Conservation (phyloP, 2,888 invertebrate genomes). For the Meta bourneti region DNA sequence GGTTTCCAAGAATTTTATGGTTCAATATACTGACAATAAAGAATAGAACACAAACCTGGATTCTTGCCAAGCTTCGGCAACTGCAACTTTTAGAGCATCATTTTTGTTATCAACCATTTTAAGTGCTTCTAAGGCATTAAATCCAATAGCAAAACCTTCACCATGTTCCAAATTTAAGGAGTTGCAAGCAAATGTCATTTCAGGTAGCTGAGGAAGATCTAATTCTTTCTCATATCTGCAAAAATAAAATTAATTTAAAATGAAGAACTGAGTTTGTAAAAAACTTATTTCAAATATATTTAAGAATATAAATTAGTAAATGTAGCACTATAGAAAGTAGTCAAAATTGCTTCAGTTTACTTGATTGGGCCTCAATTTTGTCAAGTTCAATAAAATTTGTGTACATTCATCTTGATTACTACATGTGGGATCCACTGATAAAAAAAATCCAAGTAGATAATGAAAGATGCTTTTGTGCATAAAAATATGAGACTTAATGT, state of each 20-base stretch:
- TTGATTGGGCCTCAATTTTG: too few relatives aligned
- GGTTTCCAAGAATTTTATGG: too few relatives aligned
- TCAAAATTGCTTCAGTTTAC: too few relatives aligned
- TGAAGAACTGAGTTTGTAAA: background rate
- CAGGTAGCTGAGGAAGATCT: conserved; percentile 94
- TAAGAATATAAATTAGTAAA: background rate
- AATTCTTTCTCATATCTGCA: conserved; percentile 87
- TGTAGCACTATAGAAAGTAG: background rate
- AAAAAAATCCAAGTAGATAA: too few relatives aligned
- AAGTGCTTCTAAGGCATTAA: conserved; percentile 94
- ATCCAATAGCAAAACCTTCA: conserved; percentile 87
- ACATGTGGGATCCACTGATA: too few relatives aligned
- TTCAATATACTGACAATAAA: too few relatives aligned
- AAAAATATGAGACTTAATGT: too few relatives aligned
- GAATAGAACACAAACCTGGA: conserved; percentile 85
- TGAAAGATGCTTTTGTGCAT: too few relatives aligned
- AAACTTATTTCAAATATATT: background rate
- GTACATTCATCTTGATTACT: too few relatives aligned
- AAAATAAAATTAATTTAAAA: conserved; percentile 77
- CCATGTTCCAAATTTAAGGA: conserved; percentile 87
- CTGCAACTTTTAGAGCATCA: conserved; percentile 90
- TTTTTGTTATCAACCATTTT: conserved; percentile 87
- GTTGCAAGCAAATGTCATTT: conserved; percentile 99
- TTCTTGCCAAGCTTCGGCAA: conserved; percentile 94
- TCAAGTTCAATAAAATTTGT: too few relatives aligned